Evolutionary conservation across 2,113 vertebrate species (phyloP).

Genomic region (Tragulus kanchil): DNA sequence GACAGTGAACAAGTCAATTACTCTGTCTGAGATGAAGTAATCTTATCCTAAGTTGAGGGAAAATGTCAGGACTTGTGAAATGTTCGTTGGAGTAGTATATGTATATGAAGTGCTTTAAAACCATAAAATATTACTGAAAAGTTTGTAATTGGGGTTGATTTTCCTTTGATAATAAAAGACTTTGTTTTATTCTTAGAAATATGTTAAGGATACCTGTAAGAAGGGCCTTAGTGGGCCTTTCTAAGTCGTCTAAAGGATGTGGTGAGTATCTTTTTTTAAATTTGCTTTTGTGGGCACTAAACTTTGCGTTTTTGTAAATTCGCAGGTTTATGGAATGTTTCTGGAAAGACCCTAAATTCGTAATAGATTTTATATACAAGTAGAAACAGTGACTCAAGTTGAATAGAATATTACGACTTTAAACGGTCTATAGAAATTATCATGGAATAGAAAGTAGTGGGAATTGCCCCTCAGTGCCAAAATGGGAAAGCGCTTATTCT

Average conservation of each 20-base stretch:
- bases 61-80: not conserved
- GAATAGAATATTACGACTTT: slow-evolving; percentile 28
- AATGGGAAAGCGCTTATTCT: slow-evolving; percentile 29
- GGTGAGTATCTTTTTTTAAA: slow-evolving; percentile 86
- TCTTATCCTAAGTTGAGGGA: slow-evolving; percentile 27
- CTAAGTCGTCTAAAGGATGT: slow-evolving; percentile 85
- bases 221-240: slow-evolving; percentile 88
- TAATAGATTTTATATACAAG: slow-evolving; percentile 53
- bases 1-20: not conserved
- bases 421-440: slow-evolving; percentile 22
- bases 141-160: not conserved
- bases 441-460: slow-evolving; percentile 12
- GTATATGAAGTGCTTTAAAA: not conserved
- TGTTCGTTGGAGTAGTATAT: not conserved
- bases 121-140: slow-evolving; percentile 14
- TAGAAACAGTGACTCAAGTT: not conserved
- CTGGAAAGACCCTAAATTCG: not conserved
- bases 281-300: not conserved
- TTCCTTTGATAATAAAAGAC: slow-evolving; percentile 32
- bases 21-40: slow-evolving; percentile 15
- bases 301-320: slow-evolving; percentile 46
- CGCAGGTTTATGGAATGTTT: slow-evolving; percentile 13
- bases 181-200: slow-evolving; percentile 83
- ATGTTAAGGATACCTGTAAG: slow-evolving; percentile 93
- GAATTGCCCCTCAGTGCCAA: not conserved